phyloP scores from a whole-genome alignment of 2,797 vertebrate genomes.

The Nasua narica region DNA sequence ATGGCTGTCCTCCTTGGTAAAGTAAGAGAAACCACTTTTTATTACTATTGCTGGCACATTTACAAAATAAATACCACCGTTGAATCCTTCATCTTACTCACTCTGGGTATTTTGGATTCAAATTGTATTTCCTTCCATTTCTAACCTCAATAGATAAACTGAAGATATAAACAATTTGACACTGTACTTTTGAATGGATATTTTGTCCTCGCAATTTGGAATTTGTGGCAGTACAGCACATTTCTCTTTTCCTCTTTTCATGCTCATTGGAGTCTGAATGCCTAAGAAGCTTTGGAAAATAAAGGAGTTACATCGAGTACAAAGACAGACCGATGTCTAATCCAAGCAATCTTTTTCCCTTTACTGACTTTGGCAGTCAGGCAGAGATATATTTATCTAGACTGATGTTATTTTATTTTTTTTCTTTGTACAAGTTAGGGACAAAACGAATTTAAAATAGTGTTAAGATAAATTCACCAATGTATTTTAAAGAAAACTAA shows the following conservation, averaged over 20 bases:
- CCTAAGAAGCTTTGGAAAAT: constrained; percentile 8
- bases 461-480: constrained; percentile 30
- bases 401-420: constrained; percentile 19
- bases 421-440: not conserved
- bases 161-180: constrained; percentile 28
- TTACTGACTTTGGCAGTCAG: constrained; percentile 7
- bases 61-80: constrained; percentile 51
- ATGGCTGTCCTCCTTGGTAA: constrained; percentile 98
- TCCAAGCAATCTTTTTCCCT: not conserved
- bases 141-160: constrained; percentile 39
- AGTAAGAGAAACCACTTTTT: constrained; percentile 85
- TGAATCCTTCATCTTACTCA: constrained; percentile 47
- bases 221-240: constrained; percentile 41
- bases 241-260: constrained; percentile 51
- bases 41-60: constrained; percentile 21
- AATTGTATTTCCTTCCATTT: constrained; percentile 15
- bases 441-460: constrained; percentile 32
- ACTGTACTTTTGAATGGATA: constrained; percentile 50
- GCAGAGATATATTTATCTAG: constrained; percentile 35
- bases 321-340: constrained; percentile 32
- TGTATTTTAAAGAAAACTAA: constrained; percentile 34
- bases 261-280: not conserved
- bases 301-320: not conserved
- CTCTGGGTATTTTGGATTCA: constrained; percentile 49
- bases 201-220: constrained; percentile 43